Percentiles rank a stretch among this genome's conserved stretches.
These are phyloP conservation scores for Pseudomyrmex sp. DNA, from an alignment of 1,140 invertebrate species.

Conservation along the genomic window DNA sequence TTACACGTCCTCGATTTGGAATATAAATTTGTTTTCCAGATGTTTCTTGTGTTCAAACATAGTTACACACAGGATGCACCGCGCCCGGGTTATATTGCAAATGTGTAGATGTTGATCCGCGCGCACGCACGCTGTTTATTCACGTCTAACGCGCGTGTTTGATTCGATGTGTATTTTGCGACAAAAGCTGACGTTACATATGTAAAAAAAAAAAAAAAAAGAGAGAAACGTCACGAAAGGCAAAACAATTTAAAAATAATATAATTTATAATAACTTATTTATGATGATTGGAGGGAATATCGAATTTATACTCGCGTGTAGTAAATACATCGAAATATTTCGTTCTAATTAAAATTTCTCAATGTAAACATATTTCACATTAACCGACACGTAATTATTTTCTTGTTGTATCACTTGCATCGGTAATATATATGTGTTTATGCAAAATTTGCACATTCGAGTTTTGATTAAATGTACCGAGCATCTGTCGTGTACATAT, in stretches of 20 bases:
- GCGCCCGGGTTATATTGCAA: background rate
- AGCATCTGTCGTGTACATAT: background rate
- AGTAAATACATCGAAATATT: too few relatives aligned
- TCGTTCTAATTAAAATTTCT: too few relatives aligned
- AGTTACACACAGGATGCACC: slow-evolving; percentile 7
- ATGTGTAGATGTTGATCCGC: slow-evolving; percentile 20
- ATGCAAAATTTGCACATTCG: too few relatives aligned
- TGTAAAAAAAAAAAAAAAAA: background rate
- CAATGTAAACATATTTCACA: too few relatives aligned
- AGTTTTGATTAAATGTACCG: background rate
- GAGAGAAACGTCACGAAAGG: too few relatives aligned
- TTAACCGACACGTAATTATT: too few relatives aligned
- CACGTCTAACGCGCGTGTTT: background rate
- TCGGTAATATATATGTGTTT: too few relatives aligned
- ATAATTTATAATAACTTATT: slow-evolving; percentile 2
- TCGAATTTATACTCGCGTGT: too few relatives aligned
- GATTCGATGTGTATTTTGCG: background rate
- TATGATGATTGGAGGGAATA: background rate
- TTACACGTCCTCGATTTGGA: slow-evolving; percentile 46
- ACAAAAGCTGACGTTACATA: background rate
- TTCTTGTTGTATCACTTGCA: too few relatives aligned
- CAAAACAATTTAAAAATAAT: background rate
- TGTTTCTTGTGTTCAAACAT: slow-evolving; percentile 39
- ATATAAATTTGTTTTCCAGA: slow-evolving; percentile 54
- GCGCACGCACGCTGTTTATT: background rate